Base-by-base conservation (phyloP, 2,113 vertebrate species). In the Podarcis muralis region DNA sequence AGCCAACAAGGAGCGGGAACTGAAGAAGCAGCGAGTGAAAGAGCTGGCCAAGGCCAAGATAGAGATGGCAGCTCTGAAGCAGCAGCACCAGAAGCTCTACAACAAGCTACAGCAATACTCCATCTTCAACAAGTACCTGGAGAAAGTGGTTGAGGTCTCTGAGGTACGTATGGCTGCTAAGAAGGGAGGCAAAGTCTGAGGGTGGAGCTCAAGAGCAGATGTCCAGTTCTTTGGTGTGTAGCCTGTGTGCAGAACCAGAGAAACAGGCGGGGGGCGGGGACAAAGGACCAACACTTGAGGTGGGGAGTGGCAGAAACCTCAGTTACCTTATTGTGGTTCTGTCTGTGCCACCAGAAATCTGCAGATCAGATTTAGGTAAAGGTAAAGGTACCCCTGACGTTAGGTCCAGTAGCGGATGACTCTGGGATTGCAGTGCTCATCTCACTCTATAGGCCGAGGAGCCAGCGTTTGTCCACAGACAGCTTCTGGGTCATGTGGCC, bases 121-220 rank as follows among this genome's bases (percentile, higher is more conserved):
- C 5, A 69, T 95, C 88, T 98, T 97, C 95, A 92, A 88, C 53
- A 96, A 95, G 57, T 98, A 97, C 88, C 80, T 98, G 93, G 96
- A 97, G 78, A 93, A 93, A 15, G 97, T 97, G 88, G 95, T 97
- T 43, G 94, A 97, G 91, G 91, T 91, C 72, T 97, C 97, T 0
- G 95, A 96, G 93, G 97, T 97, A 84, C 2, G 81, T 84, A 30
- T 57, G 18, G 93, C 0, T 13, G 30, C 83, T 59, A 16, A 53
- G 43, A 37, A n/a, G 5, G 16, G 35, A 48, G 30, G 20, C n/a
- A 40, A 37, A 37, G 1, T 65, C 57, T 66, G 11, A 76, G 72
- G 48, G 27, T 83, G 48, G 20, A 12, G n/a, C 40, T 40, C 5
- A 75, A n/a, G 13, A 37, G n/a, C 37, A 77, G 22, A 3, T 62